Conservation (phyloP, 2,888 invertebrate genomes). For the Silvanus unidentatus region DNA sequence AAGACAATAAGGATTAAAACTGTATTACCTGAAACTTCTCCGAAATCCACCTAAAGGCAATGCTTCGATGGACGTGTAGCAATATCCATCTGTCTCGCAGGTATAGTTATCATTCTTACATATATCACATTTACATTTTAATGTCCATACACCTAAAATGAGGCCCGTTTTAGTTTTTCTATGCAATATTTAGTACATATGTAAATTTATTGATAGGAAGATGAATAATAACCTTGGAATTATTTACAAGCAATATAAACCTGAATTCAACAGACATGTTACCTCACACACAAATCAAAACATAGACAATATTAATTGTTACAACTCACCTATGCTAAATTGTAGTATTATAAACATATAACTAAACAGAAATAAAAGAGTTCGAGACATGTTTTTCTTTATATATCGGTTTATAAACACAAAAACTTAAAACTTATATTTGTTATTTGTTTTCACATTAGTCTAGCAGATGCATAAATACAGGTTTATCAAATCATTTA, state of each 20-base stretch:
- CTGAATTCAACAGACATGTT: conserved; percentile 1
- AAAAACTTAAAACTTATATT: conserved; percentile 19
- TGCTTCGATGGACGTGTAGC: conserved; percentile 56
- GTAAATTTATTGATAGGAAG: conserved; percentile 2
- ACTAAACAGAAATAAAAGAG: conserved; percentile 33
- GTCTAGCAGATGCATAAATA: conserved; percentile 1
- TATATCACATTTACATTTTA: conserved; percentile 81
- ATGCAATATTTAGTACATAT: conserved; percentile 13
- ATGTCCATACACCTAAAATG: conserved; percentile 50
- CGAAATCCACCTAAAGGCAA: conserved; percentile 45
- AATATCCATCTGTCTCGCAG: conserved; percentile 84
- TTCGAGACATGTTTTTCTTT: conserved; percentile 32
- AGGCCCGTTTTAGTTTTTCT: too few relatives aligned
- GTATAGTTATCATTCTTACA: conserved; percentile 69
- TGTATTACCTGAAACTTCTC: conserved; percentile 70
- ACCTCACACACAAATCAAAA: too few relatives aligned
- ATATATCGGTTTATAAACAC: conserved; percentile 14
- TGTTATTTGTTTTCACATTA: conserved; percentile 10
- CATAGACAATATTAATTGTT: too few relatives aligned
- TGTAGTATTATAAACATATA: conserved; percentile 37
- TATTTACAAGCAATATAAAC: conserved; percentile 8
- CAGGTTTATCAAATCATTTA: conserved; percentile 28
- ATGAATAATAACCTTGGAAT: conserved; percentile 12
- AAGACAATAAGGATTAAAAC: neutral
- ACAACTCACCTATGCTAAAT: conserved; percentile 34